Conservation (phyloP, 2,113 vertebrate genomes). For the Anthoscopus minutus region DNA sequence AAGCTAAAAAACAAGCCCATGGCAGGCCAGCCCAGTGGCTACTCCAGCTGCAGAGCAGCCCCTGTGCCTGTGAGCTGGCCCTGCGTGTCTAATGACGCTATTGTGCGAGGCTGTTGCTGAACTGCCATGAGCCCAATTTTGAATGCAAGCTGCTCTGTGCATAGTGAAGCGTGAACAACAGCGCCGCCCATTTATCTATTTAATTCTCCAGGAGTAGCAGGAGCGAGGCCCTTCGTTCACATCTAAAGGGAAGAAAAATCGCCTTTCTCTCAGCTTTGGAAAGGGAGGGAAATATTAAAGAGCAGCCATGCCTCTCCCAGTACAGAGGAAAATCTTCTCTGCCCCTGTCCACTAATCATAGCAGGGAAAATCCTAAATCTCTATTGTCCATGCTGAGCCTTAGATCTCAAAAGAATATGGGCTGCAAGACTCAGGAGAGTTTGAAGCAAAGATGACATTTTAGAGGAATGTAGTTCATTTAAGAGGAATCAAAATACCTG, state of each 20-base stretch:
- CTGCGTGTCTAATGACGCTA: constrained; percentile 52
- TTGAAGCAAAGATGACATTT: background rate
- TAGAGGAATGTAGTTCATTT: background rate
- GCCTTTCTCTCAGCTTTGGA: constrained; percentile 1
- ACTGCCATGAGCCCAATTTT: constrained; percentile 8
- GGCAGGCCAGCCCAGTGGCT: background rate
- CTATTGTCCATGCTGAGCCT: background rate
- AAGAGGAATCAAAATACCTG: background rate
- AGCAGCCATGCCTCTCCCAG: background rate
- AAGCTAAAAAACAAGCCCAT: background rate
- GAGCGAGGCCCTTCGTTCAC: background rate
- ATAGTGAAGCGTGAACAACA: constrained; percentile 62
- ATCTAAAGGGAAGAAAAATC: constrained; percentile 39
- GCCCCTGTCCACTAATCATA: background rate
- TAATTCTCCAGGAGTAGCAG: constrained; percentile 59
- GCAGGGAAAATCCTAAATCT: background rate
- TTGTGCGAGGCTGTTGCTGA: constrained; percentile 30
- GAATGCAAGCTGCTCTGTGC: constrained; percentile 57
- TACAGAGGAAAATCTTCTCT: background rate
- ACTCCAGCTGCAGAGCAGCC: constrained; percentile 42
- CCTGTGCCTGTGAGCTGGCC: background rate
- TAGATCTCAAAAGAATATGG: background rate
- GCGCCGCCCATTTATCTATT: constrained; percentile 62
- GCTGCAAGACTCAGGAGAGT: background rate
- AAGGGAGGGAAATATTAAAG: constrained; percentile 26